Evolutionary conservation across 1,140 invertebrate species (phyloP).

Genomic region (Lasioglossum albipes): DNA sequence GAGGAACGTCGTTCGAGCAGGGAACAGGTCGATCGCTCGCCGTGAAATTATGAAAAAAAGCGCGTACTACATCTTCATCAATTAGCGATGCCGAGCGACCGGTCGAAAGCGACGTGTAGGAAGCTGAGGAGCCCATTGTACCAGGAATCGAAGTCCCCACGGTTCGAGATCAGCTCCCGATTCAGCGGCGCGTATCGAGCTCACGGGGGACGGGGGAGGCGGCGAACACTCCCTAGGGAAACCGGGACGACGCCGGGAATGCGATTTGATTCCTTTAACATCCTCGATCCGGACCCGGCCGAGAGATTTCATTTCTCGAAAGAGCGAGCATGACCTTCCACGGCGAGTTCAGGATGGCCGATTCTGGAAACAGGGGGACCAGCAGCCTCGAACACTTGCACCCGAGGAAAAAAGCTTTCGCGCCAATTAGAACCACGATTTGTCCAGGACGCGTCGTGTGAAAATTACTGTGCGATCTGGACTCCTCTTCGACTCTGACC

Average conservation of each 20-base stretch:
- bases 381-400: constrained; percentile 25
- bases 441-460: constrained; percentile 20
- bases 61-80: constrained; percentile 69
- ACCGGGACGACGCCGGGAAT: constrained; percentile 67
- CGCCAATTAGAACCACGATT: constrained; percentile 46
- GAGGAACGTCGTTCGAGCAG: background rate
- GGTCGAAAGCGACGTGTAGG: constrained; percentile 51
- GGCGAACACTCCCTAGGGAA: constrained; percentile 51
- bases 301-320: constrained; percentile 58
- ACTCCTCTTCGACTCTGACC: too few species aligned
- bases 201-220: constrained; percentile 51
- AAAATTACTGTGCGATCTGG: constrained; percentile 14
- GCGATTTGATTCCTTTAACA: constrained; percentile 74
- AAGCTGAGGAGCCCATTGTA: constrained; percentile 56
- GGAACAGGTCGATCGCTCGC: background rate
- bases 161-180: constrained; percentile 56
- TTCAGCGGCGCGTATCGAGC: constrained; percentile 52
- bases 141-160: constrained; percentile 66
- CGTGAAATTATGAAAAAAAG: constrained; percentile 64
- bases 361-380: constrained; percentile 30
- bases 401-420: constrained; percentile 2
- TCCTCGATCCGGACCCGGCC: constrained; percentile 33
- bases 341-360: constrained; percentile 20
- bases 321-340: constrained; percentile 27
- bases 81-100: constrained; percentile 65